Base-by-base conservation (phyloP, 1,140 invertebrate species). In the Brachionus koreanus region DNA sequence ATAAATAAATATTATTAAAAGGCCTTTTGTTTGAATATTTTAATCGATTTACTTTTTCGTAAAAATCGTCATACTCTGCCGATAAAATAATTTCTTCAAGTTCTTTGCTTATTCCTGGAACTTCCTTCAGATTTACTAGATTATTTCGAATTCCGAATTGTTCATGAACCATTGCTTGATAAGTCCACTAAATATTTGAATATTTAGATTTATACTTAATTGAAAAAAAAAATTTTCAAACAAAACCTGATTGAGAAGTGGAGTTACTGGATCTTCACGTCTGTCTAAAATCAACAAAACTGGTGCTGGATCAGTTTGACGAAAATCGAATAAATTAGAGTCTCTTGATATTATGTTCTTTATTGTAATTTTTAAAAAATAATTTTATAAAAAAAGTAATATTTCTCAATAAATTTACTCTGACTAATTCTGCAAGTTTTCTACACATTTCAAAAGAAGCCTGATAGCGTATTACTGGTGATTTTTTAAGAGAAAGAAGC, bases 131-230 rank as follows among this genome's bases (percentile, higher is more conserved):
- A 87, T 93, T 94, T 3, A 99, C 95, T 83, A 96, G 91, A 89
- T 98, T 98, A 86, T 98, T 99, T 84, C 92, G 93, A 84, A 99
- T 97, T 0, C 92, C 93, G 29, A 99, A 88, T 61, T 99, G 88
- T 90, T 99, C 97, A 89, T 99, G 97, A 2, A 99, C 95, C 97
- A 99, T 99, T 7, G 97, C 97, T 89, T 99, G 97, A 89, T 99
- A 99, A 0, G 97, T 99, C 98, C 98, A 99, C 91, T 96, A 25
- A 33, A 83, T n/a, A 29, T 29, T 29, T 29, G 29, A 29, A 29
- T 29, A 29, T 29, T 29, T 29, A 29, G 3, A 1, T 29, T 29
- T 76, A 75, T n/a, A n/a, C n/a, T n/a, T n/a, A n/a, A n/a, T n/a
- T n/a, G n/a, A n/a, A n/a, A n/a, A n/a, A n/a, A n/a, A n/a, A n/a